Evolutionary conservation across 2,888 invertebrate species (phyloP), one percentile per base, ranked within the genome.

Genomic region (Chymomyza procnemis): DNA sequence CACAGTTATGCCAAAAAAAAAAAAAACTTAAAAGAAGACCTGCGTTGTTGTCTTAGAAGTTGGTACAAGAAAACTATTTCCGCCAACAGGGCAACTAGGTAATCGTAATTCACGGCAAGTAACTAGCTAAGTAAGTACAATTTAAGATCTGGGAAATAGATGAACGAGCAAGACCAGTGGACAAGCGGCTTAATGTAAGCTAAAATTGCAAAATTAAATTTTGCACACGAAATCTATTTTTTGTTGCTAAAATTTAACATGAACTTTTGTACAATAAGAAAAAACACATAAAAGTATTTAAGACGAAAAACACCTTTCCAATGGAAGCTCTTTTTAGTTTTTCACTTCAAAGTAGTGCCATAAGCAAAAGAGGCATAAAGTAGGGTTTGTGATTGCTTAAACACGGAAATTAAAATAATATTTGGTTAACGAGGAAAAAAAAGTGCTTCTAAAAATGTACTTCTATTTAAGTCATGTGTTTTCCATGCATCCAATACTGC

Each of bases 1-100:
- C 87, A 86, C 84, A 84, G 87, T 84, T 86, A 86, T 80, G 68
- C 71, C 62, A 56, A 48, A 59, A 9, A 50, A 61, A 12, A 9
- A 30, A 21, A 64, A 64, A 66, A 71, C 26, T 26, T 26, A 77
- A 79, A 79, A 86, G 83, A 55, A 48, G 14, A 46, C 64, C 48
- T 64, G 50, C n/a, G 56, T 54, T 67, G 61, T 56, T 8, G n/a
- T 50, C 19, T 8, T 6, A 47, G 14, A 6, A n/a, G 50, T 18
- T 19, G 50, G 8, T 16, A 50, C 16, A 50, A 26, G 22, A 76
- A 83, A 77, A 71, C 61, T 78, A 83, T 84, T 83, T 83, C 83
- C 83, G 86, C 58, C 55, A 21, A n/a, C 55, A 55, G 55, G 26
- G 21, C 22, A 55, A 21, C 81, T 74, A 55, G 61, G 68, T 61